Evolutionary conservation across 2,113 vertebrate genomes (phyloP), one percentile per base, ranked within the genome.

Genomic region (Scortum barcoo): DNA sequence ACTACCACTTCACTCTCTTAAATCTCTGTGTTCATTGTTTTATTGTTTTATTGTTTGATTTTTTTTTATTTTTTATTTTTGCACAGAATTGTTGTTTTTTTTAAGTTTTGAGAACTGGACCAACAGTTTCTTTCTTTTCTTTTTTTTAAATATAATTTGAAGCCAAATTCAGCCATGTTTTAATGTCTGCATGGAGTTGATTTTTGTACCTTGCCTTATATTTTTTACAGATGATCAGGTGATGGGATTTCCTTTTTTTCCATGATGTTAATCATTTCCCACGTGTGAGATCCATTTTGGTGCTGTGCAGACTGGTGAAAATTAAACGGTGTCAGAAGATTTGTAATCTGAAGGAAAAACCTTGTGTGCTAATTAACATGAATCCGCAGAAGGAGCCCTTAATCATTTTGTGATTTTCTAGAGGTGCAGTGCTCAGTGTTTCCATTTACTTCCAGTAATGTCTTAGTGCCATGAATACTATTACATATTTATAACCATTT

Each of bases 201-300:
- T 66, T 88, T 83, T 80, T 84, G 67, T 86, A 80, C 66, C 53
- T 91, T 87, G 91, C 91, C 91, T 93, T 94, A 91, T n/a, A n/a
- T n/a, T 90, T 86, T 89, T 81, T 81, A 82, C 71, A 84, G 78
- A 68, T 86, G 33, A 87, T 86, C 86, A 91, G 92, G 88, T 92
- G 88, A 87, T 38, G 72, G 72, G 78, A 62, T 80, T 79, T 57
- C 42, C 53, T 44, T 54, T 40, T 46, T n/a, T 20, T 6, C 33
- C 24, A 65, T 22, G 50, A 60, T 85, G 51, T 86, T 56, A 74
- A 58, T 69, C 24, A 77, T 54, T 89, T 67, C 53, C 69, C 28
- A 76, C 53, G 50, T 72, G 86, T 80, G 76, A 70, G 83, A 78
- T 72, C 60, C 38, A 71, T 80, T 78, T 83, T 86, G 44, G 77